These are phyloP conservation scores for Steinernema carpocapsae DNA, from an alignment of 2,888 invertebrate genomes.

Conservation along the genomic window DNA sequence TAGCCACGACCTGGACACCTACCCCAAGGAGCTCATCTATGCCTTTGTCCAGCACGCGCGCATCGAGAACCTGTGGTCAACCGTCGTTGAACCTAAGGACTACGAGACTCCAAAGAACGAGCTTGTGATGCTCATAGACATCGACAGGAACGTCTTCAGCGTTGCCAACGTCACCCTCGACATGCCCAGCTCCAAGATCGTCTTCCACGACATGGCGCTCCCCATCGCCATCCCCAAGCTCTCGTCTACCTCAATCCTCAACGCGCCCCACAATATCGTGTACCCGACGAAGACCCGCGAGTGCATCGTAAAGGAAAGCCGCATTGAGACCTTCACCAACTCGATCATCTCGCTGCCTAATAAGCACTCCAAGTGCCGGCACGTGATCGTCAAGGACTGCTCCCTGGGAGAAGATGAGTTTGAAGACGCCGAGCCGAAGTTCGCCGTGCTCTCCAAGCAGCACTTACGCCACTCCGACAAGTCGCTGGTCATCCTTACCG, in stretches of 20 bases:
- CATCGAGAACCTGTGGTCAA: not conserved
- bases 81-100: not conserved
- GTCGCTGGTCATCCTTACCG: not conserved
- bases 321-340: not conserved
- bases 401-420: not conserved
- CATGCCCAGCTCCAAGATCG: not conserved
- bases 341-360: not conserved
- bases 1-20: not conserved
- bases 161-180: not conserved
- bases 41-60: not conserved
- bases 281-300: not conserved
- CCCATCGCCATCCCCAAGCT: not conserved
- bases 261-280: not conserved
- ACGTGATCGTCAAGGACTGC: not conserved
- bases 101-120: not conserved
- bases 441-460: not conserved
- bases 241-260: not conserved
- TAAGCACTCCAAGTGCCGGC: not conserved
- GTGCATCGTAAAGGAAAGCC: not conserved
- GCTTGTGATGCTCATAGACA: not conserved
- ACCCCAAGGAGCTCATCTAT: not conserved
- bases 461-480: not conserved
- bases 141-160: not conserved
- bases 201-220: not conserved
- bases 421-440: not conserved